A percentile compares a stretch with the other conserved stretches of the same genome.
These are phyloP conservation scores for western clawed frog (Xenopus tropicalis) DNA, from an alignment of 2,113 vertebrate genomes.

Conservation along the genomic window UCB_Xtro_10.0 CM004443.2:22138001-22138500, in stretches of 20 bases:
- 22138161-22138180: slow-evolving; percentile 55
- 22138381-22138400: slow-evolving; percentile 81
- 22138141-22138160: slow-evolving; percentile 14
- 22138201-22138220: slow-evolving; percentile 64
- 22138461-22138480: slow-evolving; percentile 62
- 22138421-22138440: slow-evolving; percentile 66
- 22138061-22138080: slow-evolving; percentile 69
- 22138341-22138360: slow-evolving; percentile 76
- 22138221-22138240: slow-evolving; percentile 85
- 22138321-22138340: slow-evolving; percentile 77
- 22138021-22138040: slow-evolving; percentile 25
- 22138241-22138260: slow-evolving; percentile 84
- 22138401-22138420: slow-evolving; percentile 72
- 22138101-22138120: slow-evolving; percentile 59
- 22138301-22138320: slow-evolving; percentile 83
- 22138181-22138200: slow-evolving; percentile 50
- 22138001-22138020: neutral
- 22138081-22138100: slow-evolving; percentile 68
- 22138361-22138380: slow-evolving; percentile 73
- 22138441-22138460: slow-evolving; percentile 58
- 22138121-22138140: slow-evolving; percentile 66
- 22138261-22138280: slow-evolving; percentile 92
- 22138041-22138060: slow-evolving; percentile 14
- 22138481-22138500: slow-evolving; percentile 67
- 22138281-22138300: slow-evolving; percentile 83